Evolutionary conservation across 2,888 invertebrate species (phyloP).

Genomic region (Hedya salicella): DNA sequence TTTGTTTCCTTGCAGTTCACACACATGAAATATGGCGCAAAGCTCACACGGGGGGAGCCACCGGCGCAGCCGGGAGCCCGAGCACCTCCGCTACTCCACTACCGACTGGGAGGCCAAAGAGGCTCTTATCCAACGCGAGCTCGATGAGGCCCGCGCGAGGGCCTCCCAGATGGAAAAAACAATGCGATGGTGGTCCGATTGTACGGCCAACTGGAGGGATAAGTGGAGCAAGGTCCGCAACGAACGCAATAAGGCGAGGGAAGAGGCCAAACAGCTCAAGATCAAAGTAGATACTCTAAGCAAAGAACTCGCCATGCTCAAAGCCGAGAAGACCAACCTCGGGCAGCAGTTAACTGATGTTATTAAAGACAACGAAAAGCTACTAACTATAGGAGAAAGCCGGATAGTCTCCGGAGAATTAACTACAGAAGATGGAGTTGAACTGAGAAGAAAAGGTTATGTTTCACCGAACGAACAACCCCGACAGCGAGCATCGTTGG

Average conservation of each 20-base stretch:
- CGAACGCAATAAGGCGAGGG: slow-evolving; percentile 96
- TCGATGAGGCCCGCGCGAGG: slow-evolving; percentile 97
- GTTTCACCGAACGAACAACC: slow-evolving; percentile 68
- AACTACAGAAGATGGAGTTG: slow-evolving; percentile 73
- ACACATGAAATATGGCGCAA: slow-evolving; percentile 81
- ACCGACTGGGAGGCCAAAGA: slow-evolving; percentile 93
- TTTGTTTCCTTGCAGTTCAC: slow-evolving; percentile 50
- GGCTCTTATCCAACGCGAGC: slow-evolving; percentile 89
- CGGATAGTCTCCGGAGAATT: slow-evolving; percentile 74
- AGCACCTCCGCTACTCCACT: slow-evolving; percentile 87
- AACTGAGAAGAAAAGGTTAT: slow-evolving; percentile 69
- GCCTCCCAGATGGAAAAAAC: slow-evolving; percentile 98
- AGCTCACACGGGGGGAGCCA: slow-evolving; percentile 89
- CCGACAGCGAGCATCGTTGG: slow-evolving; percentile 75
- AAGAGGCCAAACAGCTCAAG: slow-evolving; percentile 93
- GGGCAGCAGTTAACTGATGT: slow-evolving; percentile 91
- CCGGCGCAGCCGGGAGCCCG: slow-evolving; percentile 86
- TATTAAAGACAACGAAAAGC: slow-evolving; percentile 92
- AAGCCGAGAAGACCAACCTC: slow-evolving; percentile 91
- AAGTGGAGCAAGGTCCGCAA: slow-evolving; percentile 96
- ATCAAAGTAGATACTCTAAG: slow-evolving; percentile 91
- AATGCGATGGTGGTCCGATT: slow-evolving; percentile 98
- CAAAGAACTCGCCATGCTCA: slow-evolving; percentile 90
- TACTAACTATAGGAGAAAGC: slow-evolving; percentile 83
- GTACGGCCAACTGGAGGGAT: slow-evolving; percentile 96